phyloP scores from a whole-genome alignment of 2,888 invertebrate species.

The Polietes domitor region DNA sequence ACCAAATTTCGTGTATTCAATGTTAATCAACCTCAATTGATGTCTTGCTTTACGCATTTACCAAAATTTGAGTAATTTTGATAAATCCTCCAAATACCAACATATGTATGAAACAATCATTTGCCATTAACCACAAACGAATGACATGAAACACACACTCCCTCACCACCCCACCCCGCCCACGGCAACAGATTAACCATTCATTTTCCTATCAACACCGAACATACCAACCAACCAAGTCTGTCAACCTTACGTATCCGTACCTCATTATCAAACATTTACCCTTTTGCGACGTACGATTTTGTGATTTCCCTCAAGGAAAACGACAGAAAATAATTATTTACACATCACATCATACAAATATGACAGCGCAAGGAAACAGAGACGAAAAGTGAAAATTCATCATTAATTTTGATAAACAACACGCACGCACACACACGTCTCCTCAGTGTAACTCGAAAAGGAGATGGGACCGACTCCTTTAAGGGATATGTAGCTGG shows the following conservation, averaged over 20 bases:
- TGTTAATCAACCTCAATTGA: not conserved
- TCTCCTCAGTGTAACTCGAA: not conserved
- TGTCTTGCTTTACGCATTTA: not conserved
- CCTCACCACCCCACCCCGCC: not conserved
- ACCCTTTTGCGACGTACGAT: slow-evolving; percentile 28
- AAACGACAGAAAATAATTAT: slow-evolving; percentile 59
- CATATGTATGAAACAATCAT: slow-evolving; percentile 29
- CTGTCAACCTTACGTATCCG: slow-evolving; percentile 32
- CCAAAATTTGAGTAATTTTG: not conserved
- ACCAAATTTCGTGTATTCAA: no score
- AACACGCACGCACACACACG: not conserved
- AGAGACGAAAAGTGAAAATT: slow-evolving; percentile 44
- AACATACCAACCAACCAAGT: not conserved
- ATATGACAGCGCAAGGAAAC: slow-evolving; percentile 50
- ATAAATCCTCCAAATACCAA: not conserved
- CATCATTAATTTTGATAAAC: slow-evolving; percentile 60
- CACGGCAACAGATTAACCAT: slow-evolving; percentile 36
- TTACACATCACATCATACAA: slow-evolving; percentile 65
- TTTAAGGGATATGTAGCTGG: not conserved
- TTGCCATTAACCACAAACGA: slow-evolving; percentile 43
- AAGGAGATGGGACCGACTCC: slow-evolving; percentile 10
- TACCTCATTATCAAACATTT: slow-evolving; percentile 38
- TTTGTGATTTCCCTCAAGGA: slow-evolving; percentile 56
- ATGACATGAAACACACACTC: slow-evolving; percentile 5
- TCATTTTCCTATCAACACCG: slow-evolving; percentile 39